Evolutionary conservation across 2,113 vertebrate genomes (phyloP), one percentile per base, ranked within the genome.

Genomic region (Puma concolor): DNA sequence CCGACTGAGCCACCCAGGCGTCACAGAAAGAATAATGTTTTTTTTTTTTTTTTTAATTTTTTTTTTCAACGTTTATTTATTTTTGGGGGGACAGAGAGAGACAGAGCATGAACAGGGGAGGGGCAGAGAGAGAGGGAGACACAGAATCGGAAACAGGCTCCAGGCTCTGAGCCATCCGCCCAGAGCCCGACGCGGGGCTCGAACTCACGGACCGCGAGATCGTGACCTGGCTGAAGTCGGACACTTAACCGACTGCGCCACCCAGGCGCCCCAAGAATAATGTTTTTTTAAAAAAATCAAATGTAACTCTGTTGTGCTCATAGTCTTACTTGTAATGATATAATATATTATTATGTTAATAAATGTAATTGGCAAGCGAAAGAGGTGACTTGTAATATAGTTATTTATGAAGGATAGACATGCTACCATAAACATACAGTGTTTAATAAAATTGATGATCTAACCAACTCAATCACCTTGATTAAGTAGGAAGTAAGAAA

Each of bases 281-380:
- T 88, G 63, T 5, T 76, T 96, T 96, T 44, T 44, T 1, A 76
- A 91, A 83, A 10, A 96, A 95, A 69, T 67, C 10, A 57, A 7
- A 63, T 50, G 17, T 72, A 81, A 76, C 52, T 97, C 6, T 82
- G 38, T 64, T 96, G 71, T 97, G n/a, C 83, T 98, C 63, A 93
- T 89, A 94, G 50, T 52, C 79, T 96, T 95, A 97, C 86, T 96
- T 97, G 12, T 76, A 97, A 74, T 97, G 95, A 80, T 15, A 77
- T 27, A 93, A 57, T 91, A 25, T 41, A 90, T 94, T 95, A 48
- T 76, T 87, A 74, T 67, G 71, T 94, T 98, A 97, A 67, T 67
- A 71, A 71, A 71, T 50, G 88, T 98, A 97, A 98, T 96, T 97
- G 66, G 36, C 52, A 79, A 96, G 27, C 85, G 95, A 92, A 36